Conservation (phyloP, 2,113 vertebrate genomes). For the Lampris incognitus region DNA sequence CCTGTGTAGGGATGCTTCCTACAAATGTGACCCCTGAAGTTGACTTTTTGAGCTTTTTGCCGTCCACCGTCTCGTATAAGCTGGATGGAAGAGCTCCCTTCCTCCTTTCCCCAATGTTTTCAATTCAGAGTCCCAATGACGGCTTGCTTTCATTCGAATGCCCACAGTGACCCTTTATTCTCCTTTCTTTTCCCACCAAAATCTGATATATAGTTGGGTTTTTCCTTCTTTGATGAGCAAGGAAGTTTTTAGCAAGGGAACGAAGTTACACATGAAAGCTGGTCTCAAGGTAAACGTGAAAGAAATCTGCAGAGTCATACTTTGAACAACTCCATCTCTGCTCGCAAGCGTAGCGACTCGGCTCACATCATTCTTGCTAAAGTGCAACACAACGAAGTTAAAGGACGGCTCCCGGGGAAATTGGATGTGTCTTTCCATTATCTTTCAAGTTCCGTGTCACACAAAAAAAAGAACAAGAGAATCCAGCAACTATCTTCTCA, state of each 20-base stretch:
- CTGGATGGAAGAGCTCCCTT: background rate
- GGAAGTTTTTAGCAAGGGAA: conserved; percentile 14
- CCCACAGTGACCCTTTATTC: background rate
- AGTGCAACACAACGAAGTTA: conserved; percentile 23
- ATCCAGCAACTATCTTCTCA: conserved; percentile 49
- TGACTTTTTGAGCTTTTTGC: background rate
- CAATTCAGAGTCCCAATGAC: background rate
- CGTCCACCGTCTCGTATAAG: too few species aligned
- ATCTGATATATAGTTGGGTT: background rate
- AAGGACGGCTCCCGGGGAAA: conserved; percentile 50
- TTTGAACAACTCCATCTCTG: conserved; percentile 35
- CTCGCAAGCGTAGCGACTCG: conserved; percentile 54
- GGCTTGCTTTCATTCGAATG: background rate
- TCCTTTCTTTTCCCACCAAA: conserved; percentile 23
- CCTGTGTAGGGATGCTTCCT: too few species aligned
- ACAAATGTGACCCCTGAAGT: background rate
- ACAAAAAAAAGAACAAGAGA: background rate
- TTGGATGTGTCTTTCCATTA: conserved; percentile 14
- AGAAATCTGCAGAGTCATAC: conserved; percentile 25
- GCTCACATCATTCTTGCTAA: conserved; percentile 48
- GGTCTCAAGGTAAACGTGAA: conserved; percentile 5
- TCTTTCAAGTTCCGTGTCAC: conserved; percentile 43
- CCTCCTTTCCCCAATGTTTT: background rate
- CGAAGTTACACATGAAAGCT: conserved; percentile 20
- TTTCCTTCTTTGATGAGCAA: background rate